Evolutionary conservation across 1,140 invertebrate genomes (phyloP).

Genomic region (Drosophila tristis): DNA sequence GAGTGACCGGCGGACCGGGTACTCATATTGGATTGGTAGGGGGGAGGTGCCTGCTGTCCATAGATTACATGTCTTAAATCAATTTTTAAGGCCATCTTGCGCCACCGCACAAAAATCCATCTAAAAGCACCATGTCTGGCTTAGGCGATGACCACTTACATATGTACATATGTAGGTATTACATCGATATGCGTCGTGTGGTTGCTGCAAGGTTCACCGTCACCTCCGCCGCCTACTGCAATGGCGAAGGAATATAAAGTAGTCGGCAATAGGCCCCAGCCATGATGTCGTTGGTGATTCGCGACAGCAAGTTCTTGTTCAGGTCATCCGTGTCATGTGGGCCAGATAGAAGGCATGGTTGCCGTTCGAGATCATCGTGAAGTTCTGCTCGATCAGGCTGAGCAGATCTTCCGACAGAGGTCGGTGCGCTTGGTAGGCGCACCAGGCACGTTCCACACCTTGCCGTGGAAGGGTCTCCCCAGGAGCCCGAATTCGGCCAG

Average conservation of each 20-base stretch:
- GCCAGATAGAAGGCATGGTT: conserved; percentile 63
- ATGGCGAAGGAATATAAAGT: too few species aligned
- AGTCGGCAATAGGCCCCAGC: conserved; percentile 15
- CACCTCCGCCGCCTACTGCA: too few species aligned
- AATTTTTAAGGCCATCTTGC: conserved; percentile 61
- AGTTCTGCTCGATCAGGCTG: conserved; percentile 43
- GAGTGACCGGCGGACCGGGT: neutral
- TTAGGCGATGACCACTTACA: conserved; percentile 34
- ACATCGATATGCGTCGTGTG: too few species aligned
- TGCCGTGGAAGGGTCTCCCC: conserved; percentile 33
- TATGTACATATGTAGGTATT: too few species aligned
- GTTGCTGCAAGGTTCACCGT: too few species aligned
- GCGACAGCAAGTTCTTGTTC: neutral
- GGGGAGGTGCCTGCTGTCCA: conserved; percentile 22
- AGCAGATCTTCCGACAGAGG: conserved; percentile 30
- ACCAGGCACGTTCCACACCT: conserved; percentile 31
- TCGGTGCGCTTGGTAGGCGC: too few species aligned
- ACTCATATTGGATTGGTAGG: neutral
- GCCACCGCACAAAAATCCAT: conserved; percentile 42
- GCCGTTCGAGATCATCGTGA: conserved; percentile 52
- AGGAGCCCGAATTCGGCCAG: neutral
- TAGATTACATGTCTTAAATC: conserved; percentile 72
- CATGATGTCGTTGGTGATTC: conserved; percentile 44
- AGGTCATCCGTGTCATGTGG: conserved; percentile 19
- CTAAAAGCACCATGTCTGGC: conserved; percentile 42